Evolutionary conservation across 2,797 vertebrate genomes (phyloP).

Genomic region (Silurus lanzhouensis): DNA sequence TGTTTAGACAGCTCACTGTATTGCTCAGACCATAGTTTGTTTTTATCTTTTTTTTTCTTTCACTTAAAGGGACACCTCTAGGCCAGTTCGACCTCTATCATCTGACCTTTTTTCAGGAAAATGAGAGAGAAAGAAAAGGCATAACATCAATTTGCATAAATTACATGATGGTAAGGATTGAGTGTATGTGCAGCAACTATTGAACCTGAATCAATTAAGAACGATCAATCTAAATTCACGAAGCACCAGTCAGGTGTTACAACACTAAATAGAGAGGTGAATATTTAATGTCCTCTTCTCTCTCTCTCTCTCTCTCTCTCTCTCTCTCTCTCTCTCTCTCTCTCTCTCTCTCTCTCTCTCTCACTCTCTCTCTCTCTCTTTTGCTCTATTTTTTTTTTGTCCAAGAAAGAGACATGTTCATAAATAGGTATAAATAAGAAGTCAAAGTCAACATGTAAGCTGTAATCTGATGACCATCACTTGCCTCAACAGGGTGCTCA

Average conservation of each 20-base stretch:
- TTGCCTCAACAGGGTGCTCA: constrained; percentile 2
- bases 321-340: constrained; percentile 23
- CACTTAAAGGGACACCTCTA: constrained; percentile 7
- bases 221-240: constrained; percentile 54
- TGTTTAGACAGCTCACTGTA: constrained; percentile 16
- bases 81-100: constrained; percentile 25
- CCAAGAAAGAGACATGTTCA: constrained; percentile 27
- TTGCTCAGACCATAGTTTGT: constrained; percentile 14
- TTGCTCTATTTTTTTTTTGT: not conserved
- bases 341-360: constrained; percentile 18
- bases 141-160: constrained; percentile 29
- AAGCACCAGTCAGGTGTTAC: constrained; percentile 51
- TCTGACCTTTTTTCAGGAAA: constrained; percentile 22
- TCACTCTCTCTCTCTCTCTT: constrained; percentile 20
- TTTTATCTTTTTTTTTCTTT: constrained; percentile 24
- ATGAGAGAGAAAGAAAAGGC: not conserved
- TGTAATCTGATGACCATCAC: constrained; percentile 42
- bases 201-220: constrained; percentile 52
- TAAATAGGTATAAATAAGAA: constrained; percentile 35
- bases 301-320: constrained; percentile 15
- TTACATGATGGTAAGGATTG: constrained; percentile 34
- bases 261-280: constrained; percentile 52
- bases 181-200: constrained; percentile 22
- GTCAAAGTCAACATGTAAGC: constrained; percentile 47
- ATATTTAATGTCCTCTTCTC: constrained; percentile 53